A percentile compares a stretch with the other conserved stretches of the same genome.
These are phyloP conservation scores for Tapirus indicus DNA, from an alignment of 2,797 vertebrate genomes.

Conservation along the genomic window DNA sequence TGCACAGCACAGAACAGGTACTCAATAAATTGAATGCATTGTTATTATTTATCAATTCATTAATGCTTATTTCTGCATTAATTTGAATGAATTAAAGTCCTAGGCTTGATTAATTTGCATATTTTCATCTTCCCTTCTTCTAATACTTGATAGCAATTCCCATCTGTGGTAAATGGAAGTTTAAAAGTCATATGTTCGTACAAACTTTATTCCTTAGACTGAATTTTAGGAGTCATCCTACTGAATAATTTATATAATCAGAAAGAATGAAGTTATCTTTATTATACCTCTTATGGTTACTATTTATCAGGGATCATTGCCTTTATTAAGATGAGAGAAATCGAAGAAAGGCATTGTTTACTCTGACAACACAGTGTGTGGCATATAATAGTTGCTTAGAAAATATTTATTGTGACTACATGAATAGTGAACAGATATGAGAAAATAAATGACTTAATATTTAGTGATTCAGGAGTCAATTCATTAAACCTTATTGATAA, in stretches of 20 bases:
- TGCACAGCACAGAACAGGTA: neutral
- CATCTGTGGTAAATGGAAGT: neutral
- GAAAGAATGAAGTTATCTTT: constrained; percentile 78
- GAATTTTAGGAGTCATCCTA: constrained; percentile 72
- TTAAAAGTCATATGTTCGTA: constrained; percentile 60
- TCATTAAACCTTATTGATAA: constrained; percentile 39
- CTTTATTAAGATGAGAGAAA: constrained; percentile 24
- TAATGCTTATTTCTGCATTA: neutral
- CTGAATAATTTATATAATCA: constrained; percentile 76
- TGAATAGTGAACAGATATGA: constrained; percentile 19
- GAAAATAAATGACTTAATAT: neutral
- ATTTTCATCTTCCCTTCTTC: constrained; percentile 33
- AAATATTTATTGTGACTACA: constrained; percentile 49
- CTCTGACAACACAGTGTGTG: neutral
- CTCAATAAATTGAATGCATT: neutral
- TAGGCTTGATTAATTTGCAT: constrained; percentile 23
- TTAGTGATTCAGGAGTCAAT: neutral
- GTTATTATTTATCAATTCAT: constrained; percentile 28
- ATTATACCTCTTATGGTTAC: constrained; percentile 67
- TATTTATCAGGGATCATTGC: constrained; percentile 41
- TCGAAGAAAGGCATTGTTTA: neutral
- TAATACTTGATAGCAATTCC: neutral
- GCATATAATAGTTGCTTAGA: neutral
- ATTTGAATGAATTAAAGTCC: constrained; percentile 34
- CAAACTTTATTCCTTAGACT: constrained; percentile 75